Conservation (phyloP, 2,113 vertebrate species). For the Ornithorhynchus anatinus region DNA sequence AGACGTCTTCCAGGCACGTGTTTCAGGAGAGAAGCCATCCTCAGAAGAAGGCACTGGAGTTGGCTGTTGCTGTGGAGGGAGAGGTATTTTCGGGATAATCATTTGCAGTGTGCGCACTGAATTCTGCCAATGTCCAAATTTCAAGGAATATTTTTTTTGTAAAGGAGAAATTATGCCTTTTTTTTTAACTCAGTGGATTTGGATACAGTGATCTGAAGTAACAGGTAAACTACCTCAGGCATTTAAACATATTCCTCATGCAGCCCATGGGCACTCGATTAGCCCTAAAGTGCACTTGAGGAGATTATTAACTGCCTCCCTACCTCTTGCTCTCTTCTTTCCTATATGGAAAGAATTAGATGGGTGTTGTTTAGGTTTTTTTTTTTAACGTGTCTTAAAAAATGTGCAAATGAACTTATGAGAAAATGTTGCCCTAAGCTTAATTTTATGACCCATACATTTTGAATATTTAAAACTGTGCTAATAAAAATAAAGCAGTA, state of each 20-base stretch:
- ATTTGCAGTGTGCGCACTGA: no score
- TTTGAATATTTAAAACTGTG: conserved; percentile 70
- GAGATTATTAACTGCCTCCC: not conserved
- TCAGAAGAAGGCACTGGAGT: no score
- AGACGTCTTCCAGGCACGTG: no score
- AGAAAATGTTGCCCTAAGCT: conserved; percentile 67
- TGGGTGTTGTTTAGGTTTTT: conserved; percentile 42
- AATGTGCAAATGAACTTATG: conserved; percentile 63
- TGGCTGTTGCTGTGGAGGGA: no score
- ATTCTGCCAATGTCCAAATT: no score
- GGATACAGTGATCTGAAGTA: conserved; percentile 32
- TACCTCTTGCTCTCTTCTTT: conserved; percentile 1
- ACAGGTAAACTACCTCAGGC: conserved; percentile 42
- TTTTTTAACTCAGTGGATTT: conserved; percentile 2
- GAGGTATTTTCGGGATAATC: no score
- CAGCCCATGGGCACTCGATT: conserved; percentile 23
- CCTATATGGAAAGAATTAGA: conserved; percentile 6
- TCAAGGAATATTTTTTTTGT: no score
- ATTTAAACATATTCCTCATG: conserved; percentile 51
- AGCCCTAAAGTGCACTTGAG: conserved; percentile 19
- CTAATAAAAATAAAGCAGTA: conserved; percentile 66
- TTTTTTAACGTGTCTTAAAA: conserved; percentile 55
- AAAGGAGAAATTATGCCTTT: not conserved
- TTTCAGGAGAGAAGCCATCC: no score
- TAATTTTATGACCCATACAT: conserved; percentile 68